Base-by-base conservation (phyloP, 2,888 invertebrate species). In the Sesia apiformis region DNA sequence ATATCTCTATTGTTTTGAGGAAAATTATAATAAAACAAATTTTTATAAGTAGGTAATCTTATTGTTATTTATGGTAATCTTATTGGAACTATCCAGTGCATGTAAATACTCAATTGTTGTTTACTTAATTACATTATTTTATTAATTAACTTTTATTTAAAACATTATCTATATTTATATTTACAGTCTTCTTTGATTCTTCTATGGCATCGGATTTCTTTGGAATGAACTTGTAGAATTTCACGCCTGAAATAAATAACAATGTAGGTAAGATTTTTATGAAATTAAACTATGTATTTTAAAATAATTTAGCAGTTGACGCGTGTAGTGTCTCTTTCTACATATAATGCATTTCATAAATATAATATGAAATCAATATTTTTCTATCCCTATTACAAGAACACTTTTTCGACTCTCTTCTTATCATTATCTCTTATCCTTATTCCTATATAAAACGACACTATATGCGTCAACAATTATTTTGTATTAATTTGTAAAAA, bases 221-320 rank as follows among this genome's bases (percentile, higher is more conserved):
- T 52, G 78, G 77, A 40, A 67, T 64, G 51, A 86, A 84, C 59
- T 84, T 86, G 69, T 79, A 87, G 63, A 89, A 83, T 67, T 83
- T 81, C 40, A 83, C 79, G 60, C 85, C 87, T 87, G 76, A 38
- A 39, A 51, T 72, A 70, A 53, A 63, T 49, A 51, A 49, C 41
- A 46, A 23, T 49, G 23, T 42, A 38, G 39, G 6, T 50, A 5
- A 5, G 5, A 5, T 50, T 38, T 52, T 6, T 4, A 8, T 3
- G 39, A 50, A 41, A n/a, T 40, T 49, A 41, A 55, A 61, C 52
- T 55, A 38, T 49, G 23, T 49, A n/a, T 43, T 43, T 43, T 7
- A 43, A 49, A n/a, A 5, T 6, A 8, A n/a, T 49, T 5, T 49
- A 4, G 7, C 7, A 7, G 7, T 42, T 5, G 42, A 42, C 3